A percentile compares a stretch with the other conserved stretches of the same genome.
Evolutionary conservation across 2,113 vertebrate species (phyloP).

Genomic region (Acinonyx jubatus): DNA sequence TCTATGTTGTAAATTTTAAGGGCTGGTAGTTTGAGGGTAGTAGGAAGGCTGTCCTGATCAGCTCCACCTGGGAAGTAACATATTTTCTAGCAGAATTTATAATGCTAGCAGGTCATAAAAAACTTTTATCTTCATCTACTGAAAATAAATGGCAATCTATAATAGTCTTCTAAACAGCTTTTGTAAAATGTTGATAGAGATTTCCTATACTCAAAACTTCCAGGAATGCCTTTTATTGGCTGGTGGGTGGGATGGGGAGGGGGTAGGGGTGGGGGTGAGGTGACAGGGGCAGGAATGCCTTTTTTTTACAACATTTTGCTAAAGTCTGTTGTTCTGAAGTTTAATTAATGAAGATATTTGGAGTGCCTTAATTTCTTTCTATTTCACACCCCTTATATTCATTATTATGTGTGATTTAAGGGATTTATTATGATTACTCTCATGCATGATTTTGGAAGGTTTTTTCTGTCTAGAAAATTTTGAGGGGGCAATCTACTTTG

Average conservation of each 20-base stretch:
- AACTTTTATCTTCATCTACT: not conserved
- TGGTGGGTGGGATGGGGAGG: not conserved
- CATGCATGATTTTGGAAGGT: not conserved
- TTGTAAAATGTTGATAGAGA: not conserved
- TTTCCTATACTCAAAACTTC: not conserved
- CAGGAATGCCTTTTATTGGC: not conserved
- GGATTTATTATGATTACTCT: not conserved
- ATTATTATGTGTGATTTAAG: not conserved
- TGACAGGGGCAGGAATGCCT: not conserved
- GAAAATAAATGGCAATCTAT: not conserved
- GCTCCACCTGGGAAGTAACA: not conserved
- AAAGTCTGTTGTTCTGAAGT: not conserved
- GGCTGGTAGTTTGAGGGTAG: not conserved
- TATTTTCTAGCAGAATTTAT: not conserved
- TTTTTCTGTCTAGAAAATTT: not conserved
- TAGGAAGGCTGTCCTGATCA: not conserved
- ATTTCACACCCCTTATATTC: not conserved
- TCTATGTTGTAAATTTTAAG: not conserved
- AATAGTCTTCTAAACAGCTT: not conserved
- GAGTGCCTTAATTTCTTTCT: not conserved
- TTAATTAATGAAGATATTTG: not conserved
- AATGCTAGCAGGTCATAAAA: not conserved
- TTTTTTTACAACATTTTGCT: not conserved
- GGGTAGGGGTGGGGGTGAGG: not conserved
- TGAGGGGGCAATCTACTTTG: not conserved